Evolutionary conservation across 2,888 invertebrate species (phyloP).

Genomic region (Drosophila nigricruria): DNA sequence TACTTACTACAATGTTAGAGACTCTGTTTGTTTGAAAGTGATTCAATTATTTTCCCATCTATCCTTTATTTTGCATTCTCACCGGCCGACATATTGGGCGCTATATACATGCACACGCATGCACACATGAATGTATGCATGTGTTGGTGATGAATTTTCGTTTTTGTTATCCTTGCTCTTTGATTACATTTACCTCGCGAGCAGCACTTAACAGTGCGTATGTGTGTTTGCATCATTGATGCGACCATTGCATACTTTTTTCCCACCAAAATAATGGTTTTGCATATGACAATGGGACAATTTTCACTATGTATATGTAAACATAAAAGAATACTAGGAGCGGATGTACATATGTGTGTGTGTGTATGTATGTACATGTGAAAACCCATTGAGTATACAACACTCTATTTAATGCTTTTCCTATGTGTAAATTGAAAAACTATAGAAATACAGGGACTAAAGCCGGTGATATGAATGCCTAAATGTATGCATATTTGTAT

Average conservation of each 20-base stretch:
- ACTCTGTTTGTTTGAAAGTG: constrained; percentile 4
- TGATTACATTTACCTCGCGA: background rate
- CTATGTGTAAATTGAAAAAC: constrained; percentile 1
- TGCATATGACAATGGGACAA: constrained; percentile 27
- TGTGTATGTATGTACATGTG: constrained; percentile 8
- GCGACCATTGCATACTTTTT: constrained; percentile 30
- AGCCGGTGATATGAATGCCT: constrained; percentile 16
- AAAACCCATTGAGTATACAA: constrained; percentile 10
- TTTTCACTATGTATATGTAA: constrained; percentile 14
- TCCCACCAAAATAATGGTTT: constrained; percentile 53
- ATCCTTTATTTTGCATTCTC: constrained; percentile 5
- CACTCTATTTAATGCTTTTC: constrained; percentile 10
- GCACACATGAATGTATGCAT: constrained; percentile 5
- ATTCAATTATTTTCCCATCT: constrained; percentile 9
- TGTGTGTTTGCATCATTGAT: background rate
- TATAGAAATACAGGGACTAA: background rate
- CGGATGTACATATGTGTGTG: background rate
- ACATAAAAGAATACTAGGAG: constrained; percentile 1
- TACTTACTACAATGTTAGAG: constrained; percentile 6
- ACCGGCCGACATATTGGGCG: constrained; percentile 40
- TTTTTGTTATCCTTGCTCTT: constrained; percentile 8
- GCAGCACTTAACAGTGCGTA: background rate
- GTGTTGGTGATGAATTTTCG: constrained; percentile 11
- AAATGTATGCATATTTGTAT: background rate
- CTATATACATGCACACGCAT: constrained; percentile 10